phyloP scores from a whole-genome alignment of 2,113 vertebrate species.

The Cebidichthys violaceus region DNA sequence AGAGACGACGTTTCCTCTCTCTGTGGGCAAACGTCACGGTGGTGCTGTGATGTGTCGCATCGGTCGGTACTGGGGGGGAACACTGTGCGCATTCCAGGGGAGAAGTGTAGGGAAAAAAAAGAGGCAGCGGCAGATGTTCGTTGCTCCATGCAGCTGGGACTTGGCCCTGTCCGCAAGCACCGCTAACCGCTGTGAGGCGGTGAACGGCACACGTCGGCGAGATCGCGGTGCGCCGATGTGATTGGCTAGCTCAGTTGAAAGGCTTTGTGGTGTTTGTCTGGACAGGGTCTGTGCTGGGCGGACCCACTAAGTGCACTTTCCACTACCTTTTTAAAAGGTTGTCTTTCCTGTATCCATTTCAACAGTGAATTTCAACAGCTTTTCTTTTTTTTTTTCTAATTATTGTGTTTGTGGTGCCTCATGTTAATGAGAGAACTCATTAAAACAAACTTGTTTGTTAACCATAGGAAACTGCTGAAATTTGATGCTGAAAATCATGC shows the following conservation, averaged over 20 bases:
- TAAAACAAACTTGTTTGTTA: constrained; percentile 22
- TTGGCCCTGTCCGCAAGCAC: constrained; percentile 25
- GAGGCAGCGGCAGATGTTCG: constrained; percentile 33
- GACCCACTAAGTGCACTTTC: constrained; percentile 82
- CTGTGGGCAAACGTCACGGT: neutral
- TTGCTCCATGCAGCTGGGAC: constrained; percentile 45
- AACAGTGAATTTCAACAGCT: constrained; percentile 10
- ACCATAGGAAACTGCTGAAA: constrained; percentile 27
- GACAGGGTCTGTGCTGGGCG: constrained; percentile 47
- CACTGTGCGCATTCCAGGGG: constrained; percentile 45
- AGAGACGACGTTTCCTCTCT: constrained; percentile 31
- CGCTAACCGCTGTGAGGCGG: neutral
- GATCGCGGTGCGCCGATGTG: neutral
- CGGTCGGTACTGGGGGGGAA: constrained; percentile 3
- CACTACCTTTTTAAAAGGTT: constrained; percentile 65
- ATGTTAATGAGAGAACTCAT: constrained; percentile 28
- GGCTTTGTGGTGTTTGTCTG: constrained; percentile 33
- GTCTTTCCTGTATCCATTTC: constrained; percentile 71
- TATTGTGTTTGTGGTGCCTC: constrained; percentile 65
- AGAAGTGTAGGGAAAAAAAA: constrained; percentile 13
- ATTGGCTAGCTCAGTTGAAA: neutral
- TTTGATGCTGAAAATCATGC: constrained; percentile 46
- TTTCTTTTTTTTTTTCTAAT: neutral
- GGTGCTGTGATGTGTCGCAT: constrained; percentile 15
- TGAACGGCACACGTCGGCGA: neutral